phyloP scores from a whole-genome alignment of 2,888 invertebrate genomes.

The Tetrapedia diversipes region DNA sequence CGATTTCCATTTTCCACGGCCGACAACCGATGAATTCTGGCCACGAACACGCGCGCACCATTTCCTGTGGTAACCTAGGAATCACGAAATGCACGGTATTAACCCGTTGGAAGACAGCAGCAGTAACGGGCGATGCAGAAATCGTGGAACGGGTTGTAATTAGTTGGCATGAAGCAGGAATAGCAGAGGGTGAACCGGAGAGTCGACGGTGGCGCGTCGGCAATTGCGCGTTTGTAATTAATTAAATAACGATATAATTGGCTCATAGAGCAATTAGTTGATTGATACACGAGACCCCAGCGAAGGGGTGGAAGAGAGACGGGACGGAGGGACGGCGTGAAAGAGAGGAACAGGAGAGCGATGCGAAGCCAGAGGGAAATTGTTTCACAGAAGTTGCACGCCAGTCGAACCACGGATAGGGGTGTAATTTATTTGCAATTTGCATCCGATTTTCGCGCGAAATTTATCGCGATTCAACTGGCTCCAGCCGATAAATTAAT shows the following conservation, averaged over 20 bases:
- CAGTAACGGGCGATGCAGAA: slow-evolving; percentile 34
- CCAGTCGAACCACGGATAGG: slow-evolving; percentile 66
- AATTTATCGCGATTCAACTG: slow-evolving; percentile 64
- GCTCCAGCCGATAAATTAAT: slow-evolving; percentile 59
- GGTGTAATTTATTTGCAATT: slow-evolving; percentile 77
- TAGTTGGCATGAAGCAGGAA: slow-evolving; percentile 52
- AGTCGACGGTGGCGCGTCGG: slow-evolving; percentile 34
- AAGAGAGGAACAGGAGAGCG: slow-evolving; percentile 21
- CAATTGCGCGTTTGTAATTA: slow-evolving; percentile 71
- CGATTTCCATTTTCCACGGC: background rate
- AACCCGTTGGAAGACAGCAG: slow-evolving; percentile 23
- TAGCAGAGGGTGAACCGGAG: slow-evolving; percentile 52
- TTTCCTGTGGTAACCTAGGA: background rate
- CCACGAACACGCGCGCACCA: slow-evolving; percentile 6
- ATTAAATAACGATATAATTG: slow-evolving; percentile 78
- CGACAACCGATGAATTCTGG: background rate
- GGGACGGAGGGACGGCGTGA: slow-evolving; percentile 19
- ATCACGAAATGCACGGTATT: slow-evolving; percentile 2
- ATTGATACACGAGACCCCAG: slow-evolving; percentile 71
- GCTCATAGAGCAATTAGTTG: slow-evolving; percentile 72
- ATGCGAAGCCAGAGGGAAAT: slow-evolving; percentile 67
- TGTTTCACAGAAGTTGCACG: slow-evolving; percentile 75
- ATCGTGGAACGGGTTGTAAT: slow-evolving; percentile 57
- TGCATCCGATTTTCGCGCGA: slow-evolving; percentile 75
- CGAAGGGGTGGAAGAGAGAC: slow-evolving; percentile 50